phyloP scores from a whole-genome alignment of 1,140 invertebrate genomes.

The Probaryconus sp. region DNA sequence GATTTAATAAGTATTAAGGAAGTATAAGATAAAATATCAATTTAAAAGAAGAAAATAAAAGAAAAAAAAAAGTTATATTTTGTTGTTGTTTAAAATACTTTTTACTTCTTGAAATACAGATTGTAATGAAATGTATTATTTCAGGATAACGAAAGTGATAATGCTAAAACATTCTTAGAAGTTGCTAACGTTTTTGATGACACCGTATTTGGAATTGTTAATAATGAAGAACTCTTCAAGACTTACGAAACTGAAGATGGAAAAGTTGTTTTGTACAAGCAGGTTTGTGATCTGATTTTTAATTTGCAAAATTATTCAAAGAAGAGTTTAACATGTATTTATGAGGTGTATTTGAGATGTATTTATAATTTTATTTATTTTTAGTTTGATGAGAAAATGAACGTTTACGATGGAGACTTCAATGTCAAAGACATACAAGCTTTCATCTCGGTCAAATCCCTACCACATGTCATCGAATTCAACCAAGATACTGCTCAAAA shows the following conservation, averaged over 20 bases:
- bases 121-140: too few species aligned
- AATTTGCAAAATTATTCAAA: not conserved
- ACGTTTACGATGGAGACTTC: conserved; percentile 86
- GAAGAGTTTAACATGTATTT: too few species aligned
- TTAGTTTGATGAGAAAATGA: conserved; percentile 95
- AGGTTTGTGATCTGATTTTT: conserved; percentile 80
- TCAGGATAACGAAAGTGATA: conserved; percentile 85
- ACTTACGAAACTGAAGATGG: conserved; percentile 87
- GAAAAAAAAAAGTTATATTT: too few species aligned
- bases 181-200: conserved; percentile 91
- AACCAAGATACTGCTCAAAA: conserved; percentile 98
- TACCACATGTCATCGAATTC: conserved; percentile 98
- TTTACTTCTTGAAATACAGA: too few species aligned
- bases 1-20: too few species aligned
- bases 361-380: conserved; percentile 53
- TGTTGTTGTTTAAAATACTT: too few species aligned
- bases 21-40: too few species aligned
- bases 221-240: conserved; percentile 85
- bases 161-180: conserved; percentile 90
- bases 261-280: conserved; percentile 92
- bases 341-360: too few species aligned
- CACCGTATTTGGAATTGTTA: conserved; percentile 91
- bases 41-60: too few species aligned
- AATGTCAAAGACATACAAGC: conserved; percentile 85
- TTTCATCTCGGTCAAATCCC: conserved; percentile 90